These are phyloP conservation scores for Cantharis rufa DNA, from an alignment of 2,888 invertebrate species.

Conservation along the genomic window DNA sequence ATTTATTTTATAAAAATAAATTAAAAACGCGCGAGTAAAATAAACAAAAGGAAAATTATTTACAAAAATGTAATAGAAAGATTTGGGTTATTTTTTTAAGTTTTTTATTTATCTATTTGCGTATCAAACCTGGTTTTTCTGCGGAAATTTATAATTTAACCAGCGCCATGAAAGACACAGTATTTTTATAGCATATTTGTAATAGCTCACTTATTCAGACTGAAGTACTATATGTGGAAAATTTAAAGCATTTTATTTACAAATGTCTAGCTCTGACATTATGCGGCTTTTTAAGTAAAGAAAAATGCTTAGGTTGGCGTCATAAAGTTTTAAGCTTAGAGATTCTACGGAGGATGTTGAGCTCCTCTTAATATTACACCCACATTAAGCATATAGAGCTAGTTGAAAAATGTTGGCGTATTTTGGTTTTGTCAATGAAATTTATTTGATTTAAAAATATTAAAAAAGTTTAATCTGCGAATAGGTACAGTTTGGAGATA, in stretches of 20 bases:
- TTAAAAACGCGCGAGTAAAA: too few relatives aligned
- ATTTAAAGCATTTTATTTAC: background rate
- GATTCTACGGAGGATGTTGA: background rate
- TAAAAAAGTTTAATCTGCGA: background rate
- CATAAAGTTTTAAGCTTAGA: background rate
- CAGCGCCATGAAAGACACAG: too few relatives aligned
- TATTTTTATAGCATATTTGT: background rate
- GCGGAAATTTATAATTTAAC: too few relatives aligned
- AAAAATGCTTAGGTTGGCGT: background rate
- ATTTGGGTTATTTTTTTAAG: too few relatives aligned
- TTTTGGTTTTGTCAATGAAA: background rate
- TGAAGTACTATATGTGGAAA: background rate
- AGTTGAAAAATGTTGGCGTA: background rate
- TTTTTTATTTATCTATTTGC: too few relatives aligned
- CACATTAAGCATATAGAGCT: background rate
- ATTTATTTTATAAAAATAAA: background rate
- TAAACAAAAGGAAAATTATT: background rate
- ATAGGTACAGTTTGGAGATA: background rate
- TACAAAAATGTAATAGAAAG: background rate
- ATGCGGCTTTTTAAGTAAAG: background rate
- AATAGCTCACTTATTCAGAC: background rate
- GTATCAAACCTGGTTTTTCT: background rate
- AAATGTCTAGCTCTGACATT: background rate
- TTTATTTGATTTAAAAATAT: background rate
- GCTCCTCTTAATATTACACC: background rate